Conservation (phyloP, 1,140 invertebrate species). For the Drosophila willistoni region DNA sequence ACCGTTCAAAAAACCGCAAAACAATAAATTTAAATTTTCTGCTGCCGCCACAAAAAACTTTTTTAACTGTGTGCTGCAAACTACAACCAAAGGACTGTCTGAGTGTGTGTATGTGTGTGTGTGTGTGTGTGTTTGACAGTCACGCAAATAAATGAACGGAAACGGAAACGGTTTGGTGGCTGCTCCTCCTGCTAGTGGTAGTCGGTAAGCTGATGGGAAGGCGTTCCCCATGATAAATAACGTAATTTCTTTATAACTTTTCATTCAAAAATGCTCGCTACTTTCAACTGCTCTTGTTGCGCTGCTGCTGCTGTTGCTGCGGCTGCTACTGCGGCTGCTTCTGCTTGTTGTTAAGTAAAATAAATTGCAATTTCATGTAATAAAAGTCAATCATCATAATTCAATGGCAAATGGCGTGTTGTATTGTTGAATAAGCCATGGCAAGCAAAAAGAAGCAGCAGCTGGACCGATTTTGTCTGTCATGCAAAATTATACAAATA, state of each 20-base stretch:
- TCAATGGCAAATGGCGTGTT: constrained; percentile 75
- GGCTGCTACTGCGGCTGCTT: constrained; percentile 31
- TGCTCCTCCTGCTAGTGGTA: constrained; percentile 14
- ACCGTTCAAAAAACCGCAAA: constrained; percentile 62
- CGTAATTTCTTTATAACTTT: constrained; percentile 73
- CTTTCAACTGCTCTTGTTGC: constrained; percentile 61
- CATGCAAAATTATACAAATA: constrained; percentile 10
- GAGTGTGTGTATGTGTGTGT: constrained; percentile 36
- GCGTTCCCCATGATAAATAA: constrained; percentile 73
- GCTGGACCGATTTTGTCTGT: constrained; percentile 6
- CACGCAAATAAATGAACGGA: constrained; percentile 74
- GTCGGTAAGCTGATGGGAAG: neutral
- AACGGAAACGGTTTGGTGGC: constrained; percentile 70
- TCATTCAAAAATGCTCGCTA: constrained; percentile 28
- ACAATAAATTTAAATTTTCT: constrained; percentile 80
- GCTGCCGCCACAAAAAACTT: constrained; percentile 58
- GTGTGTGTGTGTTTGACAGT: constrained; percentile 66
- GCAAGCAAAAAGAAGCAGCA: neutral
- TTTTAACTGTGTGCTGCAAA: constrained; percentile 68
- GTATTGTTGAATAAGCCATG: constrained; percentile 37
- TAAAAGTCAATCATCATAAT: constrained; percentile 82
- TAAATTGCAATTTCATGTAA: constrained; percentile 80
- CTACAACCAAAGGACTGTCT: constrained; percentile 43
- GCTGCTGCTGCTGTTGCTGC: constrained; percentile 32
- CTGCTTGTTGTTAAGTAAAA: constrained; percentile 76